Evolutionary conservation across 2,797 vertebrate species (phyloP), one percentile per base, ranked within the genome.

Genomic region (Hozukius guyotensis): DNA sequence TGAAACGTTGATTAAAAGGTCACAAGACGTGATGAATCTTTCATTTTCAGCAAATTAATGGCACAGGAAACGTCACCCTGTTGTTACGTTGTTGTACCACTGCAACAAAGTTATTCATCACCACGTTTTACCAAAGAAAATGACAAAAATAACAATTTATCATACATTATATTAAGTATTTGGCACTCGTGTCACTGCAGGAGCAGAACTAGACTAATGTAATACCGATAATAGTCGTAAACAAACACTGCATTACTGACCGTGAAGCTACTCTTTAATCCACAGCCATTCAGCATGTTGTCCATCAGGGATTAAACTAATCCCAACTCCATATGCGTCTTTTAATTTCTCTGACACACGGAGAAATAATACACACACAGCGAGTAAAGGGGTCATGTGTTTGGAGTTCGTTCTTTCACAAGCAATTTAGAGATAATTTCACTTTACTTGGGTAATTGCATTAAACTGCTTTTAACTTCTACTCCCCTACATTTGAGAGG

Each of bases 221-320:
- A 22, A 61, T 2, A 78, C 34, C 42, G 42, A 46, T 52, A 18
- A 52, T 27, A n/a, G 63, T 92, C 80, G 75, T 75, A 81, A 85
- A 78, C 70, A 83, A 84, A 89, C 71, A 65, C 77, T 74, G 75
- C 70, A 74, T 78, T 77, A 67, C 62, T 77, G 77, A 80, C 77
- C 77, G 63, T 63, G 55, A 80, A 31, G 81, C 72, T 79, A 55
- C 75, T 84, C 67, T 84, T 82, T 91, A 91, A 93, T 93, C 87
- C 79, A 85, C 71, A 65, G 31, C 32, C 53, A 83, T 1, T 42
- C 64, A 87, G 76, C 78, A 80, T 86, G 73, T 87, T 89, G 87
- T 84, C 82, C 64, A 64, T 72, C 65, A 72, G 75, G 87, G 84
- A 89, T 93, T 90, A 90, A 83, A 90, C 88, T 83, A 91, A 92